Percentiles rank a stretch among this genome's conserved stretches.
phyloP scores from a whole-genome alignment of 2,797 vertebrate species.

The Choloepus didactylus region DNA sequence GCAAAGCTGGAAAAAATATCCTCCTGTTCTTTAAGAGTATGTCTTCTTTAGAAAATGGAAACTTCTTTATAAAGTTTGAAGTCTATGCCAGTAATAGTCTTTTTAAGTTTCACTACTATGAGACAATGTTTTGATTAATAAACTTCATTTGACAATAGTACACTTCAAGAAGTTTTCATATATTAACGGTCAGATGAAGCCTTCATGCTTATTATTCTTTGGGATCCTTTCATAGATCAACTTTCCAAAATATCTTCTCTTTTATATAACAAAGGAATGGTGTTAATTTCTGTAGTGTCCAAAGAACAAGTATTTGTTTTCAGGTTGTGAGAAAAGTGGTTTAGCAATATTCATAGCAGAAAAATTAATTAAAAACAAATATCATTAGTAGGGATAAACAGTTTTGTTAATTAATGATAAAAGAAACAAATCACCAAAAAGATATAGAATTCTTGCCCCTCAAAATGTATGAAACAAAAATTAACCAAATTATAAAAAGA shows the following conservation, averaged over 20 bases:
- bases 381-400: neutral
- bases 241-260: slow-evolving; percentile 20
- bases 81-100: neutral
- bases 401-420: neutral
- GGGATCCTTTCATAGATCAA: neutral
- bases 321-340: slow-evolving; percentile 7
- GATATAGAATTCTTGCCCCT: neutral
- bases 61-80: neutral
- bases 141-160: slow-evolving; percentile 31
- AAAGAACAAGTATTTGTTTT: slow-evolving; percentile 16
- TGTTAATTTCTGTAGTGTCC: neutral
- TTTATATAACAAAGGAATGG: slow-evolving; percentile 16
- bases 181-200: slow-evolving; percentile 12
- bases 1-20: neutral
- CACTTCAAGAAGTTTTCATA: neutral
- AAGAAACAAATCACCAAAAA: neutral
- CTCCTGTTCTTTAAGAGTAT: neutral
- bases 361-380: neutral
- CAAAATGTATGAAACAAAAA: neutral
- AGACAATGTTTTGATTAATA: slow-evolving; percentile 27
- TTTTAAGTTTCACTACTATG: neutral
- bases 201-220: neutral
- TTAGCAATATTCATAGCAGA: slow-evolving; percentile 2
- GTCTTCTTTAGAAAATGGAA: slow-evolving; percentile 46
- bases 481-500: slow-evolving; percentile 3